Percentiles rank a stretch among this genome's conserved stretches.
Evolutionary conservation across 2,113 vertebrate genomes (phyloP).

Genomic region (Shinisaurus crocodilurus): DNA sequence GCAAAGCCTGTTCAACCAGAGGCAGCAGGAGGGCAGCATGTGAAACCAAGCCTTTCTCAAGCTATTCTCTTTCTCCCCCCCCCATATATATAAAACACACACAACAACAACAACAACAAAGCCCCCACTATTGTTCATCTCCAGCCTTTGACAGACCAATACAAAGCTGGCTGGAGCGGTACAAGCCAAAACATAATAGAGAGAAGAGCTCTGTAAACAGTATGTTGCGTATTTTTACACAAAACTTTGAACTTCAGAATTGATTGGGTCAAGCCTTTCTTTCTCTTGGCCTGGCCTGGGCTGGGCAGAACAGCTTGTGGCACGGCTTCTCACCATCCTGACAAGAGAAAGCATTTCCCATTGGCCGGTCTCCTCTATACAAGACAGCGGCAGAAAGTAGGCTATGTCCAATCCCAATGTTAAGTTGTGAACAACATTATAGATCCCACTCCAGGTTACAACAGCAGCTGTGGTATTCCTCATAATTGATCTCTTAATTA

Average conservation of each 20-base stretch:
- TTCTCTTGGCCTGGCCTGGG: background rate
- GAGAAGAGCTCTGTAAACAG: no score
- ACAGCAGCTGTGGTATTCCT: background rate
- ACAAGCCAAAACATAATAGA: background rate
- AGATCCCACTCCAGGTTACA: background rate
- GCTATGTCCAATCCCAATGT: background rate
- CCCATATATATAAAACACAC: background rate
- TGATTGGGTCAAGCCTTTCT: background rate
- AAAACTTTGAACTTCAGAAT: background rate
- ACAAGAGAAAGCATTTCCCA: background rate
- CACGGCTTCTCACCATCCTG: background rate
- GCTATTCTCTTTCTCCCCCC: background rate
- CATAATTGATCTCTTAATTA: no score
- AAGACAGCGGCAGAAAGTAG: background rate
- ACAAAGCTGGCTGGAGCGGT: background rate
- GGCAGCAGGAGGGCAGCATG: background rate
- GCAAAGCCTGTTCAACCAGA: background rate
- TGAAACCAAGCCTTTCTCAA: background rate
- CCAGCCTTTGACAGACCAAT: background rate
- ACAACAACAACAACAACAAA: background rate
- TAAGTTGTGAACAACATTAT: background rate
- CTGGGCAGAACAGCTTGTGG: background rate
- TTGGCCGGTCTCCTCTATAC: background rate
- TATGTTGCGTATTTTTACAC: background rate
- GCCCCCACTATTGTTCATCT: background rate